These are phyloP conservation scores for Papilio helenus DNA, from an alignment of 1,140 invertebrate genomes.

Conservation along the genomic window DNA sequence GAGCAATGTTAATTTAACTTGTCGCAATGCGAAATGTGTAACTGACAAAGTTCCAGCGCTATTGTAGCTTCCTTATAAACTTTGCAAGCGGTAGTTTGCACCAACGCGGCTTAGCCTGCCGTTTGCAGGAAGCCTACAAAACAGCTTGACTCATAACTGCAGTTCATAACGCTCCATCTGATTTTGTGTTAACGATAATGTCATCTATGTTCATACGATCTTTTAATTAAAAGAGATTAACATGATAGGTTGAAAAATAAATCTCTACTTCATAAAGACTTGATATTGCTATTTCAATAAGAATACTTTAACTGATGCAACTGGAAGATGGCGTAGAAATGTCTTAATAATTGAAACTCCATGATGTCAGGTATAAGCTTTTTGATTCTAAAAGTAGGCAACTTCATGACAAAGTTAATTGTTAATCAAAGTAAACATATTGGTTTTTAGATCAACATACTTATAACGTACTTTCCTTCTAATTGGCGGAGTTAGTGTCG, in stretches of 20 bases:
- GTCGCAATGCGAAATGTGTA: conserved; percentile 26
- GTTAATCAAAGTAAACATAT: background rate
- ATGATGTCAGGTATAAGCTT: too few species aligned
- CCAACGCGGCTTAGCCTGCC: conserved; percentile 12
- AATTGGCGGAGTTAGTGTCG: conserved; percentile 73
- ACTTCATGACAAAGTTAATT: too few species aligned
- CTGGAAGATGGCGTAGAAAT: too few species aligned
- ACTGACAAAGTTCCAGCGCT: conserved; percentile 22
- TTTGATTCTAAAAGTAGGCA: too few species aligned
- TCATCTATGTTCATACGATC: background rate
- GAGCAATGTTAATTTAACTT: conserved; percentile 26
- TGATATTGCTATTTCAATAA: too few species aligned
- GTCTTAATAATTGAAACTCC: too few species aligned
- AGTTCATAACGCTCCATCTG: conserved; percentile 3
- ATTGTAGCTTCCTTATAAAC: conserved; percentile 29
- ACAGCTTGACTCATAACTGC: background rate
- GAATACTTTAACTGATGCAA: too few species aligned
- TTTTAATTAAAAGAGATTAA: background rate
- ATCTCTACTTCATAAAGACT: background rate
- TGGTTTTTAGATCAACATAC: background rate
- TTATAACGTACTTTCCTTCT: conserved; percentile 42
- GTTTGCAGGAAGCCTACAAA: conserved; percentile 8
- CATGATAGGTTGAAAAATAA: background rate
- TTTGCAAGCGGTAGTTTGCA: conserved; percentile 21
- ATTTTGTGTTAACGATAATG: background rate